phyloP scores from a whole-genome alignment of 2,113 vertebrate species.

The Catharus bicknelli region DNA sequence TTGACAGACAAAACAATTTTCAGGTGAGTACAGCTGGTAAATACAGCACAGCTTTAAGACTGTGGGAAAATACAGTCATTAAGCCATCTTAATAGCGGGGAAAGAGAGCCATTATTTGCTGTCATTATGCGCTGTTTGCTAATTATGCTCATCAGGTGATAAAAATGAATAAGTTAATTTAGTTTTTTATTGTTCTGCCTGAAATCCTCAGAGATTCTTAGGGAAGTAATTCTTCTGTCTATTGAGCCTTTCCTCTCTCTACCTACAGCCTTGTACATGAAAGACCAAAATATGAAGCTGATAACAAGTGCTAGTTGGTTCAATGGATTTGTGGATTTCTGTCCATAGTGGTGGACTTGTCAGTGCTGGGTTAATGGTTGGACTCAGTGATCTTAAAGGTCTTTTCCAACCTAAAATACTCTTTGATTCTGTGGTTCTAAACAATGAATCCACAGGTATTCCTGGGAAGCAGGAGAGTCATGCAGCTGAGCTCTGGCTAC shows the following conservation, averaged over 20 bases:
- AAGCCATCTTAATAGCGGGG: constrained; percentile 63
- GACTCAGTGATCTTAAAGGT: neutral
- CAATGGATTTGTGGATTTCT: neutral
- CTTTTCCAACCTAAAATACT: neutral
- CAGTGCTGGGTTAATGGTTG: neutral
- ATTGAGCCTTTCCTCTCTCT: neutral
- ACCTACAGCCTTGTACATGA: neutral
- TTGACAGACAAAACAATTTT: constrained; percentile 43
- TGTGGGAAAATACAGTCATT: constrained; percentile 67
- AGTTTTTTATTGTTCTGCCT: constrained; percentile 51
- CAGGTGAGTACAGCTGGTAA: neutral
- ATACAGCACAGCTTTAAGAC: constrained; percentile 36
- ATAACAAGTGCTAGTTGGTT: neutral
- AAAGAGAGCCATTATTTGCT: constrained; percentile 74
- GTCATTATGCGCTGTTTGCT: constrained; percentile 72
- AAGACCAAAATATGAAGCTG: neutral
- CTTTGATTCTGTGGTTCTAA: neutral
- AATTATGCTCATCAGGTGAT: constrained; percentile 73
- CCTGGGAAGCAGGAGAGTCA: neutral
- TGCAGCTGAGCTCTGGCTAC: neutral
- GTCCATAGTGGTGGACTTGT: neutral
- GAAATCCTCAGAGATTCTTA: constrained; percentile 42
- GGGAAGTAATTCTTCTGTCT: constrained; percentile 19
- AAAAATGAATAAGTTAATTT: constrained; percentile 68
- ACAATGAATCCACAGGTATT: neutral